Evolutionary conservation across 2,888 invertebrate genomes (phyloP).

Genomic region (Sturmia bella): DNA sequence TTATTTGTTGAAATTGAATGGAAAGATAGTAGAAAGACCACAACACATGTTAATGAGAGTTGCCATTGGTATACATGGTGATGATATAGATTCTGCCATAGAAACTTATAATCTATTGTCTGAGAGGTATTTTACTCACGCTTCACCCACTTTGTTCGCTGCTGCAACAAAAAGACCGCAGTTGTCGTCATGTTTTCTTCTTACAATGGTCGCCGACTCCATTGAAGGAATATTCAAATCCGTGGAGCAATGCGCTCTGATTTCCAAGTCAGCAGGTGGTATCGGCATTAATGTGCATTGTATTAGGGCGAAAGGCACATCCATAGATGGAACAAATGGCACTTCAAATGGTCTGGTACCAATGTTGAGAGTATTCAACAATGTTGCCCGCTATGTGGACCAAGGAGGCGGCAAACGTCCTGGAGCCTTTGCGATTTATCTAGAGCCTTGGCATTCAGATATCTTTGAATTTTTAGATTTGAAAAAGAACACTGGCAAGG

Average conservation of each 20-base stretch:
- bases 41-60: conserved; percentile 99
- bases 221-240: conserved; percentile 98
- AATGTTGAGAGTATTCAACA: conserved; percentile 97
- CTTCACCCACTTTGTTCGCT: conserved; percentile 98
- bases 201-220: conserved; percentile 97
- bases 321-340: conserved; percentile 97
- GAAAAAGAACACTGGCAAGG: conserved; percentile 97
- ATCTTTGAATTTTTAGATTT: conserved; percentile 97
- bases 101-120: conserved; percentile 98
- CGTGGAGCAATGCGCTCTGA: conserved; percentile 94
- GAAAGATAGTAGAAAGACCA: conserved; percentile 96
- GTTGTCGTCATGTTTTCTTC: conserved; percentile 96
- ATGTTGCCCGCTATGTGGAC: conserved; percentile 97
- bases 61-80: conserved; percentile 96
- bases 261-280: conserved; percentile 98
- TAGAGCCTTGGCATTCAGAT: conserved; percentile 99
- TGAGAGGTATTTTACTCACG: conserved; percentile 98
- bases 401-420: conserved; percentile 99
- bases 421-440: conserved; percentile 98
- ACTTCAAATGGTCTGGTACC: conserved; percentile 97
- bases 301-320: conserved; percentile 94
- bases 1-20: conserved; percentile 94
- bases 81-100: conserved; percentile 95
- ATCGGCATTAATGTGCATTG: conserved; percentile 98
- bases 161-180: conserved; percentile 96